phyloP scores from a whole-genome alignment of 2,797 vertebrate genomes.

The Syngnathus acus region DNA sequence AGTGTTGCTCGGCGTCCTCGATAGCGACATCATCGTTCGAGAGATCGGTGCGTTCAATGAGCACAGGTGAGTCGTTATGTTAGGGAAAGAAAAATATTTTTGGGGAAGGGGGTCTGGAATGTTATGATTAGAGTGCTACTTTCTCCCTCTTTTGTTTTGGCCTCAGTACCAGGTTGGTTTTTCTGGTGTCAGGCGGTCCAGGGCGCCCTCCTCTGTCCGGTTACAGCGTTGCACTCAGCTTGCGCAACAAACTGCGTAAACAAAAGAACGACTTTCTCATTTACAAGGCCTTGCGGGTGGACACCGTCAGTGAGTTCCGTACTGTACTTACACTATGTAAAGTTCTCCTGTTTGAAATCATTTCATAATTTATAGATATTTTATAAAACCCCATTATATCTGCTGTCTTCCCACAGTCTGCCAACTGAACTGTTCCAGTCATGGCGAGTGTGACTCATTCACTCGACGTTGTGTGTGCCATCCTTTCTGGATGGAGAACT shows the following conservation, averaged over 20 bases:
- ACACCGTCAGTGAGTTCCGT: conserved; percentile 87
- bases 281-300: conserved; percentile 81
- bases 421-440: conserved; percentile 93
- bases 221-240: conserved; percentile 77
- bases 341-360: background rate
- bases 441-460: conserved; percentile 90
- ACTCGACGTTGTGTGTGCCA: conserved; percentile 90
- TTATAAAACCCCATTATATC: background rate
- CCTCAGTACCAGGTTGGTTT: conserved; percentile 89
- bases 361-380: background rate
- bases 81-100: too few species aligned
- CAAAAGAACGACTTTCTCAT: conserved; percentile 95
- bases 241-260: conserved; percentile 84
- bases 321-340: background rate
- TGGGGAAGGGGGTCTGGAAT: too few species aligned
- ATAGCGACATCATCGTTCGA: conserved; percentile 90
- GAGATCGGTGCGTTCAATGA: conserved; percentile 89
- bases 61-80: conserved; percentile 72
- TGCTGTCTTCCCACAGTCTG: conserved; percentile 70
- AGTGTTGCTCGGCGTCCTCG: conserved; percentile 88
- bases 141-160: background rate
- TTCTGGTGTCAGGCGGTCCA: conserved; percentile 87
- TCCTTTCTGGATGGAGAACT: conserved; percentile 99
- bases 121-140: background rate
- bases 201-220: conserved; percentile 86